phyloP scores from a whole-genome alignment of 2,888 invertebrate genomes.

The Diplolepis rosae region DNA sequence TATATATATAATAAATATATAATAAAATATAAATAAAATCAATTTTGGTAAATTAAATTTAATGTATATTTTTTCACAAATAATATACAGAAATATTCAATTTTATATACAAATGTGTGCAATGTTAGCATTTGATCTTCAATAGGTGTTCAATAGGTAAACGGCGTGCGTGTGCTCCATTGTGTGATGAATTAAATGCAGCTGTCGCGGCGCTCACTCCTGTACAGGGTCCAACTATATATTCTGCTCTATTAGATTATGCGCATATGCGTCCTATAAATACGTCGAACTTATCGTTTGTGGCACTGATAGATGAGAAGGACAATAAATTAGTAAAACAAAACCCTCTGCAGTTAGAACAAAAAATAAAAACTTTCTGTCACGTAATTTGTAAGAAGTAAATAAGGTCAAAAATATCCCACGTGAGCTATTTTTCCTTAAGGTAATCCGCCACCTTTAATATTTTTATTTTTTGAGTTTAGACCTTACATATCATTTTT shows the following conservation, averaged over 20 bases:
- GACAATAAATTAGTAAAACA: slow-evolving; percentile 17
- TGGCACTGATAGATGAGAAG: slow-evolving; percentile 46
- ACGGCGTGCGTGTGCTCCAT: slow-evolving; percentile 41
- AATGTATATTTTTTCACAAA: no score
- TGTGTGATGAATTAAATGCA: slow-evolving; percentile 68
- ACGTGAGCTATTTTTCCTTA: no score
- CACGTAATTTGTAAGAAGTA: not conserved
- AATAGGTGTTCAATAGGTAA: slow-evolving; percentile 44
- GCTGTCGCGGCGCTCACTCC: slow-evolving; percentile 55
- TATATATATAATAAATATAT: no score
- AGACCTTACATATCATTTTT: no score
- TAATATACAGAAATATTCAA: no score
- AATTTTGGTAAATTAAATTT: no score
- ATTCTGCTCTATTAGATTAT: slow-evolving; percentile 66
- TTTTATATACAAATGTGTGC: no score
- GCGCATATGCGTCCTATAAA: slow-evolving; percentile 69
- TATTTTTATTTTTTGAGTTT: no score
- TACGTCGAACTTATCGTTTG: slow-evolving; percentile 65
- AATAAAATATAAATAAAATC: no score
- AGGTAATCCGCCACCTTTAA: no score
- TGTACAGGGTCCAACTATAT: slow-evolving; percentile 50
- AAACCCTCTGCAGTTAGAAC: not conserved
- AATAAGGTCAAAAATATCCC: not conserved
- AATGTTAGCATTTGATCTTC: slow-evolving; percentile 53
- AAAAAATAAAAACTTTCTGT: slow-evolving; percentile 19